Base-by-base conservation (phyloP, 2,888 invertebrate species). In the Chymomyza caudatula region DNA sequence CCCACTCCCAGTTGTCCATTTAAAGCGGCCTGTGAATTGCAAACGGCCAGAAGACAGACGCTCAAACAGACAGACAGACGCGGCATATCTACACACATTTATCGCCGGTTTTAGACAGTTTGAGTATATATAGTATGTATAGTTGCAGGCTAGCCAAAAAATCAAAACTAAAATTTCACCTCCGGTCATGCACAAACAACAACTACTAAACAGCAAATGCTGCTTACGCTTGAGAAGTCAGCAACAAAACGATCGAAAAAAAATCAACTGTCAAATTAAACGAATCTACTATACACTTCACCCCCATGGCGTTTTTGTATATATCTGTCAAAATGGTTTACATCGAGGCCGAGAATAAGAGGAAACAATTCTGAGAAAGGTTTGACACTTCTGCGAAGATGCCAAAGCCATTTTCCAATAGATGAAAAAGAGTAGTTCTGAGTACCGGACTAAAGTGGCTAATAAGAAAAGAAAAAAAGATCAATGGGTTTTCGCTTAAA, bases 1-100 rank as follows among this genome's bases (percentile, higher is more conserved):
- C 85, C 83, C 85, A 83, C 83, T 83, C 85, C 78, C 82, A 85
- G 85, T 79, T 77, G 74, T 84, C 73, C 77, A 75, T 77, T 82
- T 78, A 74, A 80, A 79, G 79, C 77, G 71, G 65, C 74, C 53
- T 71, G 63, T 72, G 69, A 71, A 74, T 72, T 60, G 69, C 65
- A 65, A 74, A 74, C 74, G 73, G 69, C 65, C 74, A 74, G 69
- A 76, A 37, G 29, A 37, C 29, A 37, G 29, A 47, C 17, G 1
- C 5, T 13, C 17, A 8, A 47, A 4, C 47, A 5, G 47, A 19
- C 47, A 47, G 47, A 17, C 11, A 25, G 25, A 5, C 25, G 8
- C 4, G 19, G 15, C 47, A 70, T 79, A 82, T 77, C 79, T 83
- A 70, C 65, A 79, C 83, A 74, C 74, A 80, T 80, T 83, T 80